Conservation (phyloP, 2,888 invertebrate species). For the Eremobia ochroleuca region DNA sequence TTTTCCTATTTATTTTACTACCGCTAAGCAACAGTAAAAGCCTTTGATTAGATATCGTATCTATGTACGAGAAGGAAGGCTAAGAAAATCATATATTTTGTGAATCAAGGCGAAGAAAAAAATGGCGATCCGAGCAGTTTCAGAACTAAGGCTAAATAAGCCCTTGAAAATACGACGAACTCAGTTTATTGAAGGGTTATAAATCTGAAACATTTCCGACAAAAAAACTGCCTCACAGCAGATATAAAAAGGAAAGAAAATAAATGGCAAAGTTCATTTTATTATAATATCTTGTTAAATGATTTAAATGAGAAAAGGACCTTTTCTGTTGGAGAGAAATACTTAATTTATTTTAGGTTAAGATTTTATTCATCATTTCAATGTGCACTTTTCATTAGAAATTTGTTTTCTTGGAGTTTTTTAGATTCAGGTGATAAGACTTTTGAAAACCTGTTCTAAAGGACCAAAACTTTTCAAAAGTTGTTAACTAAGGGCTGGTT, state of each 20-base stretch:
- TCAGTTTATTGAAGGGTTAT: constrained; percentile 65
- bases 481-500: no score
- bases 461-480: not conserved
- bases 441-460: not conserved
- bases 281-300: constrained; percentile 49
- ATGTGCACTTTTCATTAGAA: not conserved
- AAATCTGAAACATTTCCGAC: constrained; percentile 56
- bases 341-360: not conserved
- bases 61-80: constrained; percentile 33
- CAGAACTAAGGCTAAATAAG: constrained; percentile 58
- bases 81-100: constrained; percentile 54
- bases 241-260: constrained; percentile 43
- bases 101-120: constrained; percentile 55
- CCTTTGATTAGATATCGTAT: constrained; percentile 53
- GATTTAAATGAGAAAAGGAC: constrained; percentile 9
- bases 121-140: constrained; percentile 54
- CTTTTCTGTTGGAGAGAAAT: not conserved
- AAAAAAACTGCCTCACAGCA: constrained; percentile 42
- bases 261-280: constrained; percentile 48
- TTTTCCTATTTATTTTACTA: constrained; percentile 32
- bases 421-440: not conserved
- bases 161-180: constrained; percentile 60
- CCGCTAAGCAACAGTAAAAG: constrained; percentile 37
- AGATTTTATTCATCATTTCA: constrained; percentile 6
- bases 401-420: not conserved